Conservation (phyloP, 2,113 vertebrate genomes). For the Zapornia atra region DNA sequence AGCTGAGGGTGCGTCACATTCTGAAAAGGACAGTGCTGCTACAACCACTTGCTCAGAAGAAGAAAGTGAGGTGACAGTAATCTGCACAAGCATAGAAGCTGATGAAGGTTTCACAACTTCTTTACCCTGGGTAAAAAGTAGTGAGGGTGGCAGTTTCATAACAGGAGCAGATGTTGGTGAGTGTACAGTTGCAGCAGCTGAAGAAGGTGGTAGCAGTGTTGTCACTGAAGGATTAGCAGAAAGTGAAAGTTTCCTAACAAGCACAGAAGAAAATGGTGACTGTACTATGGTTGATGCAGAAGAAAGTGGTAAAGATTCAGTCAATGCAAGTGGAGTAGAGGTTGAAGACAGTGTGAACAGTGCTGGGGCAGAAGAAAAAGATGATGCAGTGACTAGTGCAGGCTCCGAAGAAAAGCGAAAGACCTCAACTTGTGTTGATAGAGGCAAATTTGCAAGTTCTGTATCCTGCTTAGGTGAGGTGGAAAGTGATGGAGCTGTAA, state of each 20-base stretch:
- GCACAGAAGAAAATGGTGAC: constrained; percentile 73
- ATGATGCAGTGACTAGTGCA: constrained; percentile 83
- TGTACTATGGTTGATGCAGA: constrained; percentile 53
- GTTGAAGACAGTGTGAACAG: constrained; percentile 39
- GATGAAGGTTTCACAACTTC: constrained; percentile 72
- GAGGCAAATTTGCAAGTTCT: constrained; percentile 29
- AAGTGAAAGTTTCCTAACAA: constrained; percentile 74
- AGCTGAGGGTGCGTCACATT: neutral
- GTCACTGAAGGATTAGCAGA: constrained; percentile 77
- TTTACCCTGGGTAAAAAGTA: neutral
- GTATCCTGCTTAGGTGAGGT: constrained; percentile 61
- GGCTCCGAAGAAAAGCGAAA: constrained; percentile 76
- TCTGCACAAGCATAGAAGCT: constrained; percentile 78
- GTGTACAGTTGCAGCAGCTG: constrained; percentile 74
- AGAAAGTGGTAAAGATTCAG: constrained; percentile 13
- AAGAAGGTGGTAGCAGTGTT: constrained; percentile 66
- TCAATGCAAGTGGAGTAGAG: neutral
- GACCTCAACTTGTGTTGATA: constrained; percentile 5
- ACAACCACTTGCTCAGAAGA: constrained; percentile 68
- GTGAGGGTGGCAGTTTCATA: neutral
- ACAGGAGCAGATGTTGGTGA: constrained; percentile 42
- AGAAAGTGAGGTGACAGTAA: constrained; percentile 3
- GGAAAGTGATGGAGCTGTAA: constrained; percentile 80
- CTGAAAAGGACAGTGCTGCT: constrained; percentile 54
- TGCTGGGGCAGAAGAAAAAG: constrained; percentile 77